phyloP scores from a whole-genome alignment of 2,113 vertebrate genomes.

The Trochalopteron elliotii region DNA sequence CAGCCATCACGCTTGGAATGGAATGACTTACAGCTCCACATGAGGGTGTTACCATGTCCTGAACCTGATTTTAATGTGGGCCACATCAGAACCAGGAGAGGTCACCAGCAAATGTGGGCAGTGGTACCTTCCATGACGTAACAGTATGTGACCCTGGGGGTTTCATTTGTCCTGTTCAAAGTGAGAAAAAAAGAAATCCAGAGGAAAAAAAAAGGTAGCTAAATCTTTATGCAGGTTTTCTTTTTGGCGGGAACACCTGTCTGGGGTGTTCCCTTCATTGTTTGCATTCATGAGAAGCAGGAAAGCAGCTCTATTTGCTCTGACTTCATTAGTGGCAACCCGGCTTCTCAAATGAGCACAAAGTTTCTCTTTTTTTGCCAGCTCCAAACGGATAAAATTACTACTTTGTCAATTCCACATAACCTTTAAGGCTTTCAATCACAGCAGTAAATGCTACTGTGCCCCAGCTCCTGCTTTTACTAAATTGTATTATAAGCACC shows the following conservation, averaged over 20 bases:
- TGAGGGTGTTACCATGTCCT: not conserved
- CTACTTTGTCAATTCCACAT: slow-evolving; percentile 35
- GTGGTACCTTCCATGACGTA: not conserved
- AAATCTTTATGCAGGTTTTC: not conserved
- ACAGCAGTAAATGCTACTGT: slow-evolving; percentile 34
- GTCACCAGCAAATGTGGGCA: not conserved
- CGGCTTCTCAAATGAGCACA: not conserved
- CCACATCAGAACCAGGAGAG: not conserved
- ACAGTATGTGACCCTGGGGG: not conserved
- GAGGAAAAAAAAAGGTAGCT: not conserved
- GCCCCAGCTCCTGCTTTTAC: slow-evolving; percentile 31
- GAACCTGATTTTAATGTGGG: not conserved
- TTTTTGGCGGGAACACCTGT: not conserved
- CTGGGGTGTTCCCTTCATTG: not conserved
- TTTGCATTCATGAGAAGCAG: not conserved
- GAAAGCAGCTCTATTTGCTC: slow-evolving; percentile 7
- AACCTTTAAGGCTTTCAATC: slow-evolving; percentile 49
- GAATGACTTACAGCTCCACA: not conserved
- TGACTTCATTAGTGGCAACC: slow-evolving; percentile 24
- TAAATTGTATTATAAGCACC: slow-evolving; percentile 45
- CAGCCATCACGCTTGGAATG: not conserved
- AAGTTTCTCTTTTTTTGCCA: slow-evolving; percentile 1
- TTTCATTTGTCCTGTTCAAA: not conserved
- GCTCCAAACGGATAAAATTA: slow-evolving; percentile 41
- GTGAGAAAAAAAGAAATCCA: not conserved